Base-by-base conservation (phyloP, 2,888 invertebrate genomes). In the Chloroclysta siterata region DNA sequence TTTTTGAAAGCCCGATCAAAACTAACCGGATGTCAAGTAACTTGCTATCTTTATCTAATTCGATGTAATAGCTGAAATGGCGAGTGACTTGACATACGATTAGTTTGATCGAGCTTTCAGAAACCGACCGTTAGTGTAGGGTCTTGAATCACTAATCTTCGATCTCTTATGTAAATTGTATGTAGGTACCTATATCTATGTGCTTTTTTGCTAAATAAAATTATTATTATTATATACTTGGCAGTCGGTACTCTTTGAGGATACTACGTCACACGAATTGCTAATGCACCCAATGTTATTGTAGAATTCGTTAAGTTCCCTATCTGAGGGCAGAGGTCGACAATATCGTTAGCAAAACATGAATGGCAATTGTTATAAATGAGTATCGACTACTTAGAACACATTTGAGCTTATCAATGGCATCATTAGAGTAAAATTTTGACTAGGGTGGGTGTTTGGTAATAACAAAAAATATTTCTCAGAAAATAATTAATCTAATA, bases 271-370 rank as follows among this genome's bases (percentile, higher is more conserved):
- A 80, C 71, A 58, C 70, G 67, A 66, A 69, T 77, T 72, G 78
- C 78, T 71, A 78, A 72, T 68, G 65, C 66, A 73, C 70, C 66
- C 66, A 75, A 69, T 73, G 61, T 67, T 69, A 68, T 41, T 71
- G 71, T 74, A 68, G 72, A 75, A 81, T 81, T 81, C 71, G 78
- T 81, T 75, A 76, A 72, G 72, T 69, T 54, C 59, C 61, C 39
- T 70, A 72, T 70, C 72, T 67, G 57, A 70, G 79, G 79, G 70
- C 80, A 75, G 57, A 77, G 81, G 79, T 81, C 82, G 61, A 54
- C 60, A 74, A 72, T 76, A 79, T 76, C 77, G 73, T 79, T 80
- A 70, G 70, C 71, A 65, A 68, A 72, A 74, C 71, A 72, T 70
- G 67, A 71, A 75, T 72, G 72, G 69, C 56, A 68, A 76, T 75